phyloP scores from a whole-genome alignment of 2,888 invertebrate species.

The Julus scanicus region DNA sequence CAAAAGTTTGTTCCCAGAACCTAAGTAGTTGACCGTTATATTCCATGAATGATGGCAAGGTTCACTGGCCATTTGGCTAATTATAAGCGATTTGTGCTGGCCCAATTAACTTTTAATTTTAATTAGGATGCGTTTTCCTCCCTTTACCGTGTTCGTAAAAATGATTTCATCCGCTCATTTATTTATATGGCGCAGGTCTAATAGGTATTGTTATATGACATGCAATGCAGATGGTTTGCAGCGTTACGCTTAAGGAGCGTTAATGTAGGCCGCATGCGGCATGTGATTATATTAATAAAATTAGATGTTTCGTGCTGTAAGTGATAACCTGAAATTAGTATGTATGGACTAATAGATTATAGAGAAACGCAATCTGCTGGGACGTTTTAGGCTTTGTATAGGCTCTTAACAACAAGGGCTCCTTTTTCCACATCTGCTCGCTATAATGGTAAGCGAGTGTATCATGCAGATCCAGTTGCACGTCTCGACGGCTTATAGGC shows the following conservation, averaged over 20 bases:
- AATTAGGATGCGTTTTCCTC: constrained; percentile 3
- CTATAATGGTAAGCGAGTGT: background rate
- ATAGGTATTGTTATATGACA: constrained; percentile 21
- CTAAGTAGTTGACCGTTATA: constrained; percentile 27
- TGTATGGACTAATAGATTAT: constrained; percentile 32
- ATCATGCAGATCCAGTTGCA: background rate
- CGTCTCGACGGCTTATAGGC: background rate
- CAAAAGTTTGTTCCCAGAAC: background rate
- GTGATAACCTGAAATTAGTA: constrained; percentile 42
- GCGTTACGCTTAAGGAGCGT: background rate
- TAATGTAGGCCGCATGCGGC: background rate
- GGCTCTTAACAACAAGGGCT: background rate
- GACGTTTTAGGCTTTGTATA: constrained; percentile 18
- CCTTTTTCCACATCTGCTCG: background rate
- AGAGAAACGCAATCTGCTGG: constrained; percentile 35
- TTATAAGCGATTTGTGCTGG: constrained; percentile 27
- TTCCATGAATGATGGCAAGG: constrained; percentile 1
- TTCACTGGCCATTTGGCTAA: constrained; percentile 22
- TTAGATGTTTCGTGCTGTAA: constrained; percentile 37
- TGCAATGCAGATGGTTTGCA: background rate
- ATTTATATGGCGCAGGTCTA: background rate
- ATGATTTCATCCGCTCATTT: constrained; percentile 39
- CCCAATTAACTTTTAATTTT: constrained; percentile 38
- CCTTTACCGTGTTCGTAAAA: constrained; percentile 12
- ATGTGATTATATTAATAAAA: constrained; percentile 27